Base-by-base conservation (phyloP, 2,888 invertebrate genomes). In the Rhyacophila evoluta region DNA sequence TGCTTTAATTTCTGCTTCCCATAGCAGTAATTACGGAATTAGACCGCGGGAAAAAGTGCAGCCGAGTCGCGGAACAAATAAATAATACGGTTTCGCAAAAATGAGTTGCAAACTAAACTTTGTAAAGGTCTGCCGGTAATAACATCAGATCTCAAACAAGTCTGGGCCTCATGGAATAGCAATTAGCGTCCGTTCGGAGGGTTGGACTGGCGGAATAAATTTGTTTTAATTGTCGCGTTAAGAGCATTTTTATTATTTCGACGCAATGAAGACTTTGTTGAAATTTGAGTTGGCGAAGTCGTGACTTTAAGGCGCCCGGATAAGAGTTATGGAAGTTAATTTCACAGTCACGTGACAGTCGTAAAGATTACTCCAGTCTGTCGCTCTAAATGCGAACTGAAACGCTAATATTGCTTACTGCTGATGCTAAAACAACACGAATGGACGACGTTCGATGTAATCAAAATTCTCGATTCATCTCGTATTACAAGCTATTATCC, bases 161-260 rank as follows among this genome's bases (percentile, higher is more conserved):
- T 55, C 55, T 19, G 15, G 19, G 36, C 79, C 75, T 72, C 75
- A 75, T 74, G 75, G 71, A 79, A 75, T 55, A 69, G 73, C 73
- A 79, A 79, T 79, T 79, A 79, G 75, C 72, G 68, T 37, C 74
- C 77, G 73, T 74, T 77, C 77, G 36, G 74, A 28, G 78, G 55
- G 28, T 28, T 38, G 37, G 28, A 77, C 41, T 72, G 68, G 77
- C 71, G 25, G 73, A 71, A 79, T 79, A 79, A 79, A 77, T 79
- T 79, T 73, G 55, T 71, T 76, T 76, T 79, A 79, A 79, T 75
- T 79, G 76, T 70, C 71, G 77, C 77, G 75, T 73, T 77, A 77
- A 76, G 74, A 77, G 77, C 70, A 33, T 72, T 73, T 72, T 77
- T 72, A 77, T 77, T 77, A 72, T 71, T 77, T 77, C 29, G 27